Percentiles rank a stretch among this genome's conserved stretches.
Evolutionary conservation across 2,113 vertebrate genomes (phyloP).

Genomic region (Heteronetta atricapilla): DNA sequence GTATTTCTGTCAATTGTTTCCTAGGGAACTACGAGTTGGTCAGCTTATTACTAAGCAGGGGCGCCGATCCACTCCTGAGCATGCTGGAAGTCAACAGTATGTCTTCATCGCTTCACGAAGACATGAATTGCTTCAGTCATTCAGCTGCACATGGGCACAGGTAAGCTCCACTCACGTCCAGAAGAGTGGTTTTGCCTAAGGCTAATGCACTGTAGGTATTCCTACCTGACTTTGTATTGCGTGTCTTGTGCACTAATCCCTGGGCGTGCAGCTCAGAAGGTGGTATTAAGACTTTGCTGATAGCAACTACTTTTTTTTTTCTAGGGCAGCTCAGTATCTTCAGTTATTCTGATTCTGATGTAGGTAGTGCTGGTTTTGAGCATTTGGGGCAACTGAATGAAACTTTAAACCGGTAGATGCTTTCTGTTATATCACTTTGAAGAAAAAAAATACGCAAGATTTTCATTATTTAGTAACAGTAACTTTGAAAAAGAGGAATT

Average conservation of each 20-base stretch:
- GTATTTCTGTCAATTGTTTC: not conserved
- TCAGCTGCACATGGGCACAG: slow-evolving; percentile 95
- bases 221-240: not conserved
- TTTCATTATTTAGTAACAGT: not conserved
- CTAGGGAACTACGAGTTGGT: slow-evolving; percentile 97
- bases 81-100: slow-evolving; percentile 86
- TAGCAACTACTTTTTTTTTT: not conserved
- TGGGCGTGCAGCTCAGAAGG: not conserved
- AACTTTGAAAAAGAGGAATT: not conserved
- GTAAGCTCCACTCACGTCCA: slow-evolving; percentile 41
- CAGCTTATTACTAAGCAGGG: slow-evolving; percentile 88
- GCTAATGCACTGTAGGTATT: accelerated
- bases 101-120: slow-evolving; percentile 89
- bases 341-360: not conserved
- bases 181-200: not conserved
- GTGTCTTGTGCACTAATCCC: not conserved
- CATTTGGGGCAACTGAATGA: not conserved
- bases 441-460: not conserved
- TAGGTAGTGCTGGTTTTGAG: not conserved
- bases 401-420: not conserved
- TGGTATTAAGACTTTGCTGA: not conserved
- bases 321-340: not conserved
- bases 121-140: slow-evolving; percentile 99
- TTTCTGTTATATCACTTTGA: not conserved
- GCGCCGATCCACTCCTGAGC: slow-evolving; percentile 90